Base-by-base conservation (phyloP, 1,140 invertebrate genomes). In the Harlomillsia oculata region DNA sequence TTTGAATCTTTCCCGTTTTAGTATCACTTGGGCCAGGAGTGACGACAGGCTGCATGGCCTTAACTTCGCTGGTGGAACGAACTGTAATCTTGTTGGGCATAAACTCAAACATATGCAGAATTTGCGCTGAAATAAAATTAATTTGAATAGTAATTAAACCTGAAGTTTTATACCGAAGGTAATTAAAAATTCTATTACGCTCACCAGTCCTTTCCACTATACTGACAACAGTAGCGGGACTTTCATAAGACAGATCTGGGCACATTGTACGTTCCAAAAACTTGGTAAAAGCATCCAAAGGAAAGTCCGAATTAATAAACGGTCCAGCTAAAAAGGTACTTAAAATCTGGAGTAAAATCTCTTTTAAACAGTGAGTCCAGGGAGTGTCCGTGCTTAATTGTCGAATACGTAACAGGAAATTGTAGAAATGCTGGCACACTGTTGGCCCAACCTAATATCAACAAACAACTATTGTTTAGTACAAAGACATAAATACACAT, bases 251-350 rank as follows among this genome's bases (percentile, higher is more conserved):
- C 5, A 60, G 36, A 41, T 62, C 56, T 4, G 64, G 60, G 40
- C 49, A 60, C 1, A 46, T 53, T 18, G 61, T 41, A 43, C 62
- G 30, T 40, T 65, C 64, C 13, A 65, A 43, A 30, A 65, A 65
- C 34, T 65, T 65, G 32, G 62, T 65, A 68, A 89, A 86, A 1
- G 83, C 85, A 75, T 90, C 87, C 6, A 89, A 71, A 14, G 87
- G 85, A n/a, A 87, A 87, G 59, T 80, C 77, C 53, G 79, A 77
- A 25, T 77, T 75, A 23, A 80, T 77, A 18, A 89, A 78, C 5
- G 85, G 79, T 21, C 85, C 85, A 11, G 79, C 75, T 5, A 81
- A 79, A 65, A 80, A 77, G 2, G 82, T 74, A 41, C 57, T 57
- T n/a, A 89, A 69, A 63, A 82, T 78, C 57, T 84, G 78, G 3